phyloP scores from a whole-genome alignment of 2,797 vertebrate genomes.

The Dermochelys coriacea region DNA sequence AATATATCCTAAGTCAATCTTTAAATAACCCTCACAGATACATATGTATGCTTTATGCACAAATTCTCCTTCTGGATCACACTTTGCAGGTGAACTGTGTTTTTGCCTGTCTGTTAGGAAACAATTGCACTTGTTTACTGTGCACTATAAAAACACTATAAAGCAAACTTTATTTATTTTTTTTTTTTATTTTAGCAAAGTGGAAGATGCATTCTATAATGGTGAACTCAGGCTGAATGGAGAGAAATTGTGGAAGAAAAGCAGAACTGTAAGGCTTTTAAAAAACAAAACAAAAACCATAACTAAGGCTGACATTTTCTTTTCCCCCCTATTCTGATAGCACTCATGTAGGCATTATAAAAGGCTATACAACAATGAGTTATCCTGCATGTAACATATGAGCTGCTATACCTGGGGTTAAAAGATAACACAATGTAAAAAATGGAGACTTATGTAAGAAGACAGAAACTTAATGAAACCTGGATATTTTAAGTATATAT shows the following conservation, averaged over 20 bases:
- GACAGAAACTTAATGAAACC: too few relatives aligned
- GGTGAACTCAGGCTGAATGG: constrained; percentile 93
- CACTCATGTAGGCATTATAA: neutral
- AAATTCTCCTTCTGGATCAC: neutral
- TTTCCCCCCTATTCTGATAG: neutral
- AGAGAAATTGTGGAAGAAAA: constrained; percentile 95
- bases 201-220: constrained; percentile 95
- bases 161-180: constrained; percentile 49
- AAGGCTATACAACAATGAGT: neutral
- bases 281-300: constrained; percentile 13
- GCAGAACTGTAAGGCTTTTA: constrained; percentile 88
- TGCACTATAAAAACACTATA: constrained; percentile 40
- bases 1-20: neutral
- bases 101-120: constrained; percentile 39
- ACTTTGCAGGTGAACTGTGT: neutral
- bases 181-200: constrained; percentile 86
- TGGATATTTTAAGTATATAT: neutral
- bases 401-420: neutral
- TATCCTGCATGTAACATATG: neutral
- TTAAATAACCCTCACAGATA: neutral
- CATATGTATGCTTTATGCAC: neutral
- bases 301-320: constrained; percentile 2
- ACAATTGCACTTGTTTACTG: constrained; percentile 16
- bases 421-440: neutral
- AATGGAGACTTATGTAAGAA: neutral